phyloP scores from a whole-genome alignment of 2,113 vertebrate species.

The Rhinolophus ferrumequinum region DNA sequence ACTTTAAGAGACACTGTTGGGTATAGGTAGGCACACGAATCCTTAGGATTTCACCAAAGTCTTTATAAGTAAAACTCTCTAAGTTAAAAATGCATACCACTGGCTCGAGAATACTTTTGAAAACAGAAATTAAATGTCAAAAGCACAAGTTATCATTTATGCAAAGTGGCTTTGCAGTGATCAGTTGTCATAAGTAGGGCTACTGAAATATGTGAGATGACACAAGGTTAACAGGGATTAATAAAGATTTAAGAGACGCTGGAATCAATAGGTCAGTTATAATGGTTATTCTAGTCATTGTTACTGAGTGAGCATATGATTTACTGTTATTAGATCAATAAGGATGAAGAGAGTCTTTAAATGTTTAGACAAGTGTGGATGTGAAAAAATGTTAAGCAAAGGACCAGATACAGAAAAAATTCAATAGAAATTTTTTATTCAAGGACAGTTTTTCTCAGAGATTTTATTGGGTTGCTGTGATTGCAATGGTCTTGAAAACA shows the following conservation, averaged over 20 bases:
- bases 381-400: not conserved
- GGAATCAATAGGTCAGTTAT: not conserved
- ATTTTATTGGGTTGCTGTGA: not conserved
- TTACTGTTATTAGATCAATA: not conserved
- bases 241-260: not conserved
- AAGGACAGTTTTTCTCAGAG: not conserved
- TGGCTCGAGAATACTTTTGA: conserved; percentile 28
- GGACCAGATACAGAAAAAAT: not conserved
- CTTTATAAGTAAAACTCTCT: not conserved
- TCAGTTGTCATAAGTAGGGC: not conserved
- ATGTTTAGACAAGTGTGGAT: conserved; percentile 19
- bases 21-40: not conserved
- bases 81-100: not conserved
- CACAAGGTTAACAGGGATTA: not conserved
- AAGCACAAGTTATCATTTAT: not conserved
- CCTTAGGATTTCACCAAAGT: not conserved
- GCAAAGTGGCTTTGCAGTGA: not conserved
- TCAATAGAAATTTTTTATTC: not conserved
- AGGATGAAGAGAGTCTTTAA: conserved; percentile 35
- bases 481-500: not conserved
- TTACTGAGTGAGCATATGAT: not conserved
- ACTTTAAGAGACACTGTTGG: conserved; percentile 6
- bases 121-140: conserved; percentile 46
- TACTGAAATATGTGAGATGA: not conserved
- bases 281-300: not conserved